Percentiles rank a stretch among this genome's conserved stretches.
Evolutionary conservation across 2,888 invertebrate species (phyloP).

Genomic region (Blomia tropicalis): DNA sequence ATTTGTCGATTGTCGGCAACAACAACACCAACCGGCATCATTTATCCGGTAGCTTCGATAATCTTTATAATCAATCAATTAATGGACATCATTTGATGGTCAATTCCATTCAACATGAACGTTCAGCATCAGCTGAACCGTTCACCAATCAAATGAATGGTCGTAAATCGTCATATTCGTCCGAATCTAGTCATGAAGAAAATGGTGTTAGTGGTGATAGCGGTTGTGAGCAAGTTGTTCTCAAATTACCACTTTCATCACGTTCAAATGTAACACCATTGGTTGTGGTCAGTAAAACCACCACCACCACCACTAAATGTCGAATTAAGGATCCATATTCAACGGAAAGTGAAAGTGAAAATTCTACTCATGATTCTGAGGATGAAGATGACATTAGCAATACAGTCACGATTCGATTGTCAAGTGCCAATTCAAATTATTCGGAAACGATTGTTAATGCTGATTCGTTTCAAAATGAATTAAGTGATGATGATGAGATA

Average conservation of each 20-base stretch:
- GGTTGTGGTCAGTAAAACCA: slow-evolving; percentile 2
- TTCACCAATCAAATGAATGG: not conserved
- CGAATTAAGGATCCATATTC: slow-evolving; percentile 10
- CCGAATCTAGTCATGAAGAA: slow-evolving; percentile 3
- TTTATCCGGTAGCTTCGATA: not conserved
- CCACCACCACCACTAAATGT: too few species aligned
- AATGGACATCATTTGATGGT: not conserved
- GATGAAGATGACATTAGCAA: slow-evolving; percentile 11
- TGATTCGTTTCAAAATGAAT: slow-evolving; percentile 31
- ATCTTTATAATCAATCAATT: not conserved
- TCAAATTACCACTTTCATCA: not conserved
- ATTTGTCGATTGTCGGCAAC: not conserved
- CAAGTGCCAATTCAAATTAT: slow-evolving; percentile 8
- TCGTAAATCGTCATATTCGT: slow-evolving; percentile 11
- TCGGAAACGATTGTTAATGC: not conserved
- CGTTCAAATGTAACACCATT: not conserved
- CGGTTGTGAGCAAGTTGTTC: not conserved
- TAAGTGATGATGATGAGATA: slow-evolving; percentile 40
- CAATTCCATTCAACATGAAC: not conserved
- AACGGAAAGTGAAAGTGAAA: slow-evolving; percentile 16
- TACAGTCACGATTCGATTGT: slow-evolving; percentile 10
- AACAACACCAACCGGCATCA: not conserved
- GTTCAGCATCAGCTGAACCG: slow-evolving; percentile 7
- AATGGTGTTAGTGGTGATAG: too few species aligned
- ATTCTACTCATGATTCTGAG: not conserved